phyloP scores from a whole-genome alignment of 2,113 vertebrate genomes.

The Cygnus buccinator region DNA sequence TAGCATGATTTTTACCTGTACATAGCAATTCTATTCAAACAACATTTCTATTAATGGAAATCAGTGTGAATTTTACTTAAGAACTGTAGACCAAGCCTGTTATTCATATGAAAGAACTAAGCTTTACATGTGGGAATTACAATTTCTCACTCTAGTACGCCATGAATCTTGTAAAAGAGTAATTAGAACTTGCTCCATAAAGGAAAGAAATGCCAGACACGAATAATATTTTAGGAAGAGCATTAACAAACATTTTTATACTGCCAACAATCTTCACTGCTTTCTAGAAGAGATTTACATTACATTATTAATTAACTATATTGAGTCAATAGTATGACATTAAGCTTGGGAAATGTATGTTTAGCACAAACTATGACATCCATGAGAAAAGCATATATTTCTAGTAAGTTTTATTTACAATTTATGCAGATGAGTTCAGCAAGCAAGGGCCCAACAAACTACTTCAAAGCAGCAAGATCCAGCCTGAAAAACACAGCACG shows the following conservation, averaged over 20 bases:
- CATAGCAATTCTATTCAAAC: not conserved
- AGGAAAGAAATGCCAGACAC: constrained; percentile 17
- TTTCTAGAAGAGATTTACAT: constrained; percentile 45
- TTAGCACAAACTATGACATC: not conserved
- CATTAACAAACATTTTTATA: constrained; percentile 55
- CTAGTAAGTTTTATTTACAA: constrained; percentile 3
- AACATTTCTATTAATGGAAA: not conserved
- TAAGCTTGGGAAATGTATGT: constrained; percentile 17
- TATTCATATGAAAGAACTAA: constrained; percentile 37
- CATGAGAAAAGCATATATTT: not conserved
- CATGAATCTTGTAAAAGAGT: constrained; percentile 54
- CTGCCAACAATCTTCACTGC: constrained; percentile 9
- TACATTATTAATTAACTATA: constrained; percentile 53
- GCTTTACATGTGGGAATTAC: constrained; percentile 56
- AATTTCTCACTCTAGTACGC: constrained; percentile 17
- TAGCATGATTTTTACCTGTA: not conserved
- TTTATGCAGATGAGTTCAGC: constrained; percentile 11
- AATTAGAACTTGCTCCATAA: constrained; percentile 59
- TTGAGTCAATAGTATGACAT: constrained; percentile 35
- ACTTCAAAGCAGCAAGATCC: constrained; percentile 35
- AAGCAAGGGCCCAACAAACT: constrained; percentile 5
- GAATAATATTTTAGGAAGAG: constrained; percentile 35
- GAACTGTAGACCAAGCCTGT: constrained; percentile 20
- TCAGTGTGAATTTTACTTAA: constrained; percentile 3
- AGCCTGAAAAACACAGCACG: not conserved